These are phyloP conservation scores for Acanthococcus lagerstroemiae DNA, from an alignment of 2,888 invertebrate genomes.

Conservation along the genomic window DNA sequence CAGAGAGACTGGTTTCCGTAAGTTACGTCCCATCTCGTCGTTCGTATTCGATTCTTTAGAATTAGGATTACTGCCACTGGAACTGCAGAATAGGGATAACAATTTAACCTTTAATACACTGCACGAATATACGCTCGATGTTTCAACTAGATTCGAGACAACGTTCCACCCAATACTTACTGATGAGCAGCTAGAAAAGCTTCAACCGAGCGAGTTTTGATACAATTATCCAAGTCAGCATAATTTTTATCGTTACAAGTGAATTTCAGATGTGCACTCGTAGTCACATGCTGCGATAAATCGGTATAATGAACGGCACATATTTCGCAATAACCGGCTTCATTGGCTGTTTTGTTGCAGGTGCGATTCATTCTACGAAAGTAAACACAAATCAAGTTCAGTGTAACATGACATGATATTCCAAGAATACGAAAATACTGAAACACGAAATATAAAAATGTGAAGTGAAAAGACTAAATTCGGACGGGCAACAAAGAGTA, in stretches of 20 bases:
- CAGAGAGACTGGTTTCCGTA: constrained; percentile 19
- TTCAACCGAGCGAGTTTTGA: constrained; percentile 47
- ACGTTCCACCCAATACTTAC: constrained; percentile 8
- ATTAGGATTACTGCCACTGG: constrained; percentile 3
- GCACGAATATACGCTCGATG: background rate
- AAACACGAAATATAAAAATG: too few relatives aligned
- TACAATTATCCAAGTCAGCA: constrained; percentile 61
- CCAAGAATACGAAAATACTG: background rate
- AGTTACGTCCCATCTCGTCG: constrained; percentile 19
- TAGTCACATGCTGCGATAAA: constrained; percentile 59
- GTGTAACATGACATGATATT: too few relatives aligned
- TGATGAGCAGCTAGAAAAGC: constrained; percentile 19
- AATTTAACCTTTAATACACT: background rate
- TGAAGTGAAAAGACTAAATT: too few relatives aligned
- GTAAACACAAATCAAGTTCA: background rate
- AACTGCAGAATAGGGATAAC: background rate
- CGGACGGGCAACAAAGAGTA: too few relatives aligned
- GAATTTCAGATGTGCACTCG: constrained; percentile 62
- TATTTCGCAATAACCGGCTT: constrained; percentile 66
- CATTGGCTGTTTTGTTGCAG: constrained; percentile 13
- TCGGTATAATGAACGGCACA: constrained; percentile 65
- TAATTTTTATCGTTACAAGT: constrained; percentile 65
- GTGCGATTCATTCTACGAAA: constrained; percentile 23
- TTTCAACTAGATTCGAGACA: background rate
- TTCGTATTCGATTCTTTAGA: constrained; percentile 1